A percentile compares a stretch with the other conserved stretches of the same genome.
phyloP scores from a whole-genome alignment of 2,888 invertebrate species.

The Lasioglossum leucozonium region DNA sequence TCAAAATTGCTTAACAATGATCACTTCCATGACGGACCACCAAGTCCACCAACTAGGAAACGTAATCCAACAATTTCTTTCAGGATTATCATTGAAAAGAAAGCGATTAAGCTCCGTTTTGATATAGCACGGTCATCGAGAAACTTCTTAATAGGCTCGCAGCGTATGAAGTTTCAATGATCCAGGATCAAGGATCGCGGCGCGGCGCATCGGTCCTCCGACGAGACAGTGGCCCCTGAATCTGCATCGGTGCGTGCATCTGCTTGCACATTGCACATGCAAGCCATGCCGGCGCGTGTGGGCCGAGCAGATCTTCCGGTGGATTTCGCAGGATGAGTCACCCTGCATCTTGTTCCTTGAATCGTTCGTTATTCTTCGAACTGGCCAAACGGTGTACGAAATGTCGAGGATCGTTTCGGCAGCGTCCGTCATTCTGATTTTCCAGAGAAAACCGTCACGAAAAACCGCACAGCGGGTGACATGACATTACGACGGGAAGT shows the following conservation, averaged over 20 bases:
- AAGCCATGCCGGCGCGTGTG: conserved; percentile 49
- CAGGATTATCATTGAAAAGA: not conserved
- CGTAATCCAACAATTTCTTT: not conserved
- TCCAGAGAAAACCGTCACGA: not conserved
- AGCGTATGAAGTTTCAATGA: not conserved
- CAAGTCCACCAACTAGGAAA: not conserved
- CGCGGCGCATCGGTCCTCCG: not conserved
- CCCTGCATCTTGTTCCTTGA: conserved; percentile 42
- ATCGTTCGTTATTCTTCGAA: conserved; percentile 37
- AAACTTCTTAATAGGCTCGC: not conserved
- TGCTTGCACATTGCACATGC: conserved; percentile 48
- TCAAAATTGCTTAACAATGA: not conserved
- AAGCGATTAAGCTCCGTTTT: not conserved
- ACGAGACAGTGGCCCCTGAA: conserved; percentile 20
- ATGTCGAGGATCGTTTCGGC: conserved; percentile 1
- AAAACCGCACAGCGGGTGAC: not conserved
- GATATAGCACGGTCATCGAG: not conserved
- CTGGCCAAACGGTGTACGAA: not conserved
- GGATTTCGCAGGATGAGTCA: conserved; percentile 59
- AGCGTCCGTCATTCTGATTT: no score
- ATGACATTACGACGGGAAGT: not conserved
- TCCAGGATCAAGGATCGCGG: conserved; percentile 10
- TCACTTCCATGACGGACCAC: not conserved
- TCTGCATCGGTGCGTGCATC: conserved; percentile 45
- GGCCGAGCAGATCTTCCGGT: conserved; percentile 59